Evolutionary conservation across 2,113 vertebrate species (phyloP), one percentile per base, ranked within the genome.

Genomic region (Anoplopoma fimbria): DNA sequence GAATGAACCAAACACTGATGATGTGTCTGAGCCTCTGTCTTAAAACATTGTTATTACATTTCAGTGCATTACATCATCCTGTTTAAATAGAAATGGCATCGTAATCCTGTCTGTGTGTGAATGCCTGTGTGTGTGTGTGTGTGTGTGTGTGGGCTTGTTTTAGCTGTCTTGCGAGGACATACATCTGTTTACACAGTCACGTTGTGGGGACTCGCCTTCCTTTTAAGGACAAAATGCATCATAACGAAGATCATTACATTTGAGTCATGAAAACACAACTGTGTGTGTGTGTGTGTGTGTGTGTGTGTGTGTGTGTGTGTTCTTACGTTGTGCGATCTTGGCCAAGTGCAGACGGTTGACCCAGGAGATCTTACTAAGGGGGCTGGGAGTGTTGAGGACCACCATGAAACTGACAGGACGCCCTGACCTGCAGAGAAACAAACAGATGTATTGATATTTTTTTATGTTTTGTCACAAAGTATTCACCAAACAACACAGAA

Each of bases 291-390:
- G 75, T 49, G 64, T 81, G 33, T 45, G 65, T 57, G 34, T 70
- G 72, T 7, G 7, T 38, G 55, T 55, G 51, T 36, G 36, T 53
- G 33, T 49, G 29, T 42, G 25, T 53, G 57, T 25, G 23, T 76
- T 92, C 98, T 97, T 95, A 99, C 98, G 92, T 76, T 96, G 96
- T 58, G 96, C 97, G 0, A 98, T 96, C 95, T 98, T 98, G 78
- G 97, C 97, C 94, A 99, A 84, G 88, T 99, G 97, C 82, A 99
- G 86, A 23, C 97, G 95, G 90, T 99, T 99, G 87, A 99, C 98
- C 98, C 98, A 99, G 87, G 96, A 98, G 91, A 99, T 98, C 94
- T 99, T 99, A 90, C 97, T 99, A 61, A 99, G 93, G 15, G 98
- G 97, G 86, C 88, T 99, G 17, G 98, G 96, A 0, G 98, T 99